These are phyloP conservation scores for Dendroctonus valens DNA, from an alignment of 1,140 invertebrate species.

Conservation along the genomic window DNA sequence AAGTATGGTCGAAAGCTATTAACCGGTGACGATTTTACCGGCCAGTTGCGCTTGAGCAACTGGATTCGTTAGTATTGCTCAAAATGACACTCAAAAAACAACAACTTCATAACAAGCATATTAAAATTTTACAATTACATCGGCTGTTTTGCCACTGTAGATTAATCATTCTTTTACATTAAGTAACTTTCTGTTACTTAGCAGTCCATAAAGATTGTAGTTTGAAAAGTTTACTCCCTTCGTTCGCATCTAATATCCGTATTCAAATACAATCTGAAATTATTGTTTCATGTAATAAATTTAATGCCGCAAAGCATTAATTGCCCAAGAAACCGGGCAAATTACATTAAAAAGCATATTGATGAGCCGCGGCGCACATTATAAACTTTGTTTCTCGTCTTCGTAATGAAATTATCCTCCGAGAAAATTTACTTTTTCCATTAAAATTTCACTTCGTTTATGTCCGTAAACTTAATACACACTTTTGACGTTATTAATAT, in stretches of 20 bases:
- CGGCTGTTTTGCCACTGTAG: too few relatives aligned
- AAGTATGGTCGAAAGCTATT: not conserved
- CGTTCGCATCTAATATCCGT: not conserved
- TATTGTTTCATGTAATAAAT: slow-evolving; percentile 44
- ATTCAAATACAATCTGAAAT: slow-evolving; percentile 12
- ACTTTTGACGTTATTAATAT: slow-evolving; percentile 31
- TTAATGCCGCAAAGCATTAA: slow-evolving; percentile 41
- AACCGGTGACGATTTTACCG: too few relatives aligned
- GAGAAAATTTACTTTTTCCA: slow-evolving; percentile 36
- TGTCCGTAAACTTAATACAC: slow-evolving; percentile 30
- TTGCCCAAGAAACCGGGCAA: slow-evolving; percentile 37
- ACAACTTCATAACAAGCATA: too few relatives aligned
- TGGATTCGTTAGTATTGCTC: too few relatives aligned
- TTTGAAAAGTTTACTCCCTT: too few relatives aligned
- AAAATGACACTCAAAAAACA: too few relatives aligned
- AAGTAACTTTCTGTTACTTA: too few relatives aligned
- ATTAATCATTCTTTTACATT: too few relatives aligned
- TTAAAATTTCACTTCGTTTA: slow-evolving; percentile 35
- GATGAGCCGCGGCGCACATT: slow-evolving; percentile 36
- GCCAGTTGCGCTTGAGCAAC: too few relatives aligned
- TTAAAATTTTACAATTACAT: too few relatives aligned
- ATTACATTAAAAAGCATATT: slow-evolving; percentile 42
- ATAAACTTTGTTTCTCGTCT: slow-evolving; percentile 38
- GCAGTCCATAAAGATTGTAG: too few relatives aligned
- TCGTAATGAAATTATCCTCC: slow-evolving; percentile 34